These are phyloP conservation scores for Xiphorhynchus erythropygius DNA, from an alignment of 2,797 vertebrate species.

Conservation along the genomic window DNA sequence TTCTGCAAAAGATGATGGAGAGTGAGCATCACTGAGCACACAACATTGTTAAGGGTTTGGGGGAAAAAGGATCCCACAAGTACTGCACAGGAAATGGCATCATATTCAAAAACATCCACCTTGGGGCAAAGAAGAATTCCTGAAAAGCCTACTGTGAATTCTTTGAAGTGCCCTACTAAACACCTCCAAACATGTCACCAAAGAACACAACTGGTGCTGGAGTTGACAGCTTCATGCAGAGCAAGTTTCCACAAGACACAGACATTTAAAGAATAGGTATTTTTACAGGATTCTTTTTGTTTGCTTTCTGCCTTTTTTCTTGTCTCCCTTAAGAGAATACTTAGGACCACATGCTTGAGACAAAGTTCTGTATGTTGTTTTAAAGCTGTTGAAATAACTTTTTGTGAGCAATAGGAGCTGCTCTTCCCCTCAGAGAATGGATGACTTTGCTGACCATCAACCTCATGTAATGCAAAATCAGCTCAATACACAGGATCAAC, in stretches of 20 bases:
- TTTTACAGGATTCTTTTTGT: not conserved
- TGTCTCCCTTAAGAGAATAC: not conserved
- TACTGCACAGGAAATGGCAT: not conserved
- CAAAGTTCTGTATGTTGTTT: not conserved
- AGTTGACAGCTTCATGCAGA: not conserved
- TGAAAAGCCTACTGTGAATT: not conserved
- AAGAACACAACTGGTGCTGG: not conserved
- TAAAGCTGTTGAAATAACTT: not conserved
- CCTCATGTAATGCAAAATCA: not conserved
- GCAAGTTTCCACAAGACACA: not conserved
- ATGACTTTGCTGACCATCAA: not conserved
- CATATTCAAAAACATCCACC: not conserved
- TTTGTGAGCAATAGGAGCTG: not conserved
- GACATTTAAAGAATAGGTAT: not conserved
- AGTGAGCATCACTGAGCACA: slow-evolving; percentile 21
- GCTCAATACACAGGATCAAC: not conserved
- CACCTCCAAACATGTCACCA: not conserved
- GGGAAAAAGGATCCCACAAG: not conserved
- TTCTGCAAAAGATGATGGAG: slow-evolving; percentile 79
- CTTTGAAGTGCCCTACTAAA: not conserved
- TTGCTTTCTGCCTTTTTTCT: not conserved
- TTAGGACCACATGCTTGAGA: not conserved
- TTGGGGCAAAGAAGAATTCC: not conserved
- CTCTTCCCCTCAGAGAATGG: not conserved
- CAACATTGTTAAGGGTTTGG: not conserved